phyloP scores from a whole-genome alignment of 2,888 invertebrate species.

The Halictus quadricinctus region DNA sequence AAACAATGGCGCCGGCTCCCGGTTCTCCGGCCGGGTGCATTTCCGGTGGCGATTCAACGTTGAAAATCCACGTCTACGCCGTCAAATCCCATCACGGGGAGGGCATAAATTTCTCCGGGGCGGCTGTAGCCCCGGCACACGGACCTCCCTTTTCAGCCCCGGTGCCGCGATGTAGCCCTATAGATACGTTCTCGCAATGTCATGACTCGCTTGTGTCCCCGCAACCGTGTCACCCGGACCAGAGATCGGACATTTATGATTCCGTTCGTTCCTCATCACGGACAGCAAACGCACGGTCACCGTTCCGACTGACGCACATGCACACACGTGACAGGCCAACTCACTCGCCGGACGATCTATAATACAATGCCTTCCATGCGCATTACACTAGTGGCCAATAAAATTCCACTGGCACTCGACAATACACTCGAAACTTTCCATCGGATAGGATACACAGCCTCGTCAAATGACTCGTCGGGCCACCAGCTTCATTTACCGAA shows the following conservation, averaged over 20 bases:
- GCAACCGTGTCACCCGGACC: constrained; percentile 49
- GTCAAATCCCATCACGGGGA: constrained; percentile 67
- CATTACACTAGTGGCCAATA: constrained; percentile 2
- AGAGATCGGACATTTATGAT: constrained; percentile 64
- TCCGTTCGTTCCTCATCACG: constrained; percentile 63
- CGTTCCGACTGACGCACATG: background rate
- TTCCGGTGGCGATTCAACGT: constrained; percentile 44
- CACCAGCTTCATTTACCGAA: background rate
- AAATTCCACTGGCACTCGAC: background rate
- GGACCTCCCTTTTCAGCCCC: constrained; percentile 48
- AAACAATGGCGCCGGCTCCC: constrained; percentile 31
- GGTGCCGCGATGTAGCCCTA: constrained; percentile 29
- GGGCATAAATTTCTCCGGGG: constrained; percentile 61
- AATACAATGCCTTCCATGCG: constrained; percentile 1
- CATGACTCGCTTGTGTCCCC: constrained; percentile 48
- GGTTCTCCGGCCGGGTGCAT: constrained; percentile 14
- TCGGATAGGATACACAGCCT: background rate
- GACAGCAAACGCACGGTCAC: constrained; percentile 29
- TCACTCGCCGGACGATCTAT: background rate
- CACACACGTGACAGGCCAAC: background rate
- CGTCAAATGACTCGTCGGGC: background rate
- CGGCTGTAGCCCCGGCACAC: background rate
- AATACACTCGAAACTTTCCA: background rate
- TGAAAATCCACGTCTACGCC: constrained; percentile 61
- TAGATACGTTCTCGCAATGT: constrained; percentile 61